phyloP scores from a whole-genome alignment of 2,113 vertebrate genomes.

The Morone saxatilis region DNA sequence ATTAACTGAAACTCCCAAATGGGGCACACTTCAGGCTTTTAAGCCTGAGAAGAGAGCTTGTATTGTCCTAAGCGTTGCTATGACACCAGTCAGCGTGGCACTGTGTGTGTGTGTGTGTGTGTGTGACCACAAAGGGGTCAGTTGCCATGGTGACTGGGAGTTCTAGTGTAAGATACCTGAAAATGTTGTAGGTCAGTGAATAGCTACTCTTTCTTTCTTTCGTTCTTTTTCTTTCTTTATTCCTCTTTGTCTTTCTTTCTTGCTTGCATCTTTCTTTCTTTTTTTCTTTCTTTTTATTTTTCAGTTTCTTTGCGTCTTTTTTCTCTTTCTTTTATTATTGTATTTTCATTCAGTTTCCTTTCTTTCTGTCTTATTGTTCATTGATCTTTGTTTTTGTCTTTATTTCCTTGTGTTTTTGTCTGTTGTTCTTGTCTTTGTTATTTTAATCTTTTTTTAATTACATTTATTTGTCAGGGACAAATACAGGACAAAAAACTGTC shows the following conservation, averaged over 20 bases:
- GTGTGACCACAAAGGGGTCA: slow-evolving; percentile 4
- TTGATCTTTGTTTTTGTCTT: too few species aligned
- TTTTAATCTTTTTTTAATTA: neutral
- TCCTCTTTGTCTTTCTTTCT: neutral
- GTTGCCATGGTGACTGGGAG: slow-evolving; percentile 72
- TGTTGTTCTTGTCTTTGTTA: neutral
- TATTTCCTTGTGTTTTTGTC: neutral
- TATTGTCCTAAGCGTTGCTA: slow-evolving; percentile 71
- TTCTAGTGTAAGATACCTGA: slow-evolving; percentile 67
- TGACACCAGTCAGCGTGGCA: slow-evolving; percentile 60
- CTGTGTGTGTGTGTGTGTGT: neutral
- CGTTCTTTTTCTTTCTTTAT: neutral
- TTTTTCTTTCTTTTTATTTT: neutral
- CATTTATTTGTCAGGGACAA: neutral
- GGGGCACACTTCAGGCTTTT: slow-evolving; percentile 75
- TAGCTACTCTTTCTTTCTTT: neutral
- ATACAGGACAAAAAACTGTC: too few species aligned
- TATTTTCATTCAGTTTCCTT: too few species aligned
- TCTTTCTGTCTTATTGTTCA: too few species aligned
- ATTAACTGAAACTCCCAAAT: slow-evolving; percentile 63
- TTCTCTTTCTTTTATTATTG: too few species aligned
- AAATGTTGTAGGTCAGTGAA: slow-evolving; percentile 3
- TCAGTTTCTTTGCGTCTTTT: neutral
- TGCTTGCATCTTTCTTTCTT: neutral
- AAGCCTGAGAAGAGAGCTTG: slow-evolving; percentile 51